A percentile compares a stretch with the other conserved stretches of the same genome.
These are phyloP conservation scores for Loriculus beryllinus DNA, from an alignment of 2,797 vertebrate species.

Conservation along the genomic window DNA sequence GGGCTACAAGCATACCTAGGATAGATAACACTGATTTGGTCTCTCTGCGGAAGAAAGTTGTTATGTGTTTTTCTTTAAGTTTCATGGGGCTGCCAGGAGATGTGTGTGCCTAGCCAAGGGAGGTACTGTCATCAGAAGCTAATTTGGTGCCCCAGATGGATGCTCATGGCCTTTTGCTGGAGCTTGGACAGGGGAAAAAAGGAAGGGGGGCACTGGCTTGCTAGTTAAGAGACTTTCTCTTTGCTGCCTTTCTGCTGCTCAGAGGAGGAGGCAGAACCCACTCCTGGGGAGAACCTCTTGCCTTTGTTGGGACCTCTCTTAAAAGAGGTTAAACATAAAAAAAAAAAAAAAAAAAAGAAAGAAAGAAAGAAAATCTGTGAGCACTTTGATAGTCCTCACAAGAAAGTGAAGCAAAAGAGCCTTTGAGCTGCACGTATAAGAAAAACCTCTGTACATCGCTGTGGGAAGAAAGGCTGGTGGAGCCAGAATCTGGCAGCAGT, in stretches of 20 bases:
- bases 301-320: not conserved
- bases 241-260: constrained; percentile 11
- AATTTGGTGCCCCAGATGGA: not conserved
- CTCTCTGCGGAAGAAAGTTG: not conserved
- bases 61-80: not conserved
- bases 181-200: not conserved
- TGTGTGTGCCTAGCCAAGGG: not conserved
- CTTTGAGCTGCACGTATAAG: constrained; percentile 23
- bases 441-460: not conserved
- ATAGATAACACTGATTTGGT: not conserved
- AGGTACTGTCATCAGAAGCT: not conserved
- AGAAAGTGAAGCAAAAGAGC: constrained; percentile 35
- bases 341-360: not conserved
- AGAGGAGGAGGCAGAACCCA: not conserved
- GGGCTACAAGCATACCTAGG: not conserved
- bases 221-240: constrained; percentile 4
- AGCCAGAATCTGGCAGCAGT: constrained; percentile 20
- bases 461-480: not conserved
- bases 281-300: not conserved
- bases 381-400: constrained; percentile 24
- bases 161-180: not conserved
- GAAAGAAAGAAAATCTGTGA: not conserved
- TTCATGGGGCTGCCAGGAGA: not conserved
- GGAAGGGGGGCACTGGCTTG: not conserved
- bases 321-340: constrained; percentile 18